Evolutionary conservation across 2,888 invertebrate genomes (phyloP).

Genomic region (Arctia plantaginis): DNA sequence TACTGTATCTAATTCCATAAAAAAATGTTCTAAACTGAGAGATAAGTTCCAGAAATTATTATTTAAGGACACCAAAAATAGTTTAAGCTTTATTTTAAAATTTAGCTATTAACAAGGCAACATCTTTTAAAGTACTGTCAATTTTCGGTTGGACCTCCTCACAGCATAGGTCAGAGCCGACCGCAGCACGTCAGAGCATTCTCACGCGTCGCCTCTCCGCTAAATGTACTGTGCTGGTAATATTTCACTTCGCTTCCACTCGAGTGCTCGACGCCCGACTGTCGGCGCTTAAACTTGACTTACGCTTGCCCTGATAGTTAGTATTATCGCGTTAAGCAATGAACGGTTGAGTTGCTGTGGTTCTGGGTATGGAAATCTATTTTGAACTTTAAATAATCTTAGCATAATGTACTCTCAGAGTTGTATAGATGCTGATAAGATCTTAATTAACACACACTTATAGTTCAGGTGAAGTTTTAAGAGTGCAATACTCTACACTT

Average conservation of each 20-base stretch:
- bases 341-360: constrained; percentile 30
- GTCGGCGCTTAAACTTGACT: constrained; percentile 54
- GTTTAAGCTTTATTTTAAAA: too few species aligned
- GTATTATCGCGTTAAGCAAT: constrained; percentile 35
- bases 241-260: constrained; percentile 61
- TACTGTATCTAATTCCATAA: too few species aligned
- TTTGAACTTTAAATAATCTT: constrained; percentile 6
- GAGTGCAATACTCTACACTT: too few species aligned
- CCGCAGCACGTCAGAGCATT: constrained; percentile 50
- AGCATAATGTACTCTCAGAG: neutral
- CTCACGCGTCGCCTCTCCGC: constrained; percentile 57
- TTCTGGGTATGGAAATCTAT: constrained; percentile 4
- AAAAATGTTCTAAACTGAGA: too few species aligned
- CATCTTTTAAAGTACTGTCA: neutral
- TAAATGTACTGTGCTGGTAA: constrained; percentile 55
- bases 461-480: too few species aligned
- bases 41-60: too few species aligned
- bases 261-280: constrained; percentile 52
- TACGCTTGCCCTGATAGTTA: constrained; percentile 26
- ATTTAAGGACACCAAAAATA: too few species aligned
- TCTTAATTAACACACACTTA: neutral
- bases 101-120: too few species aligned
- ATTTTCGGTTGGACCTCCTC: neutral
- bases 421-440: neutral
- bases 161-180: constrained; percentile 1